Base-by-base conservation (phyloP, 2,888 invertebrate genomes). In the Xanthorhoe designata region DNA sequence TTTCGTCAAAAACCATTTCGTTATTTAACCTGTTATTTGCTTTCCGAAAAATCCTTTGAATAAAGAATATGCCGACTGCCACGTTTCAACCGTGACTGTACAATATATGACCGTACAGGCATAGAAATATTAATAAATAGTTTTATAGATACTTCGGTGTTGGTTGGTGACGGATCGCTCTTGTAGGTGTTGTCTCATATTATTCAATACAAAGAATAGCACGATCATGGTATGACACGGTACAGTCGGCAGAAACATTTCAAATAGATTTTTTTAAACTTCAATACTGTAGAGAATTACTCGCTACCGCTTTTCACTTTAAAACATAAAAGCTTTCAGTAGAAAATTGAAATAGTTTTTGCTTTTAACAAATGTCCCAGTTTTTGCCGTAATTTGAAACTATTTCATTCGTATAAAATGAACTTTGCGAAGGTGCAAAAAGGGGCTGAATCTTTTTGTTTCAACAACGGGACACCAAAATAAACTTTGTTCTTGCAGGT, bases 401-500 rank as follows among this genome's bases (percentile, higher is more conserved):
- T 32, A 47, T 45, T 50, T 50, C n/a, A 50, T 35, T 32, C 32
- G 24, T 49, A 32, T 35, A 5, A 50, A 50, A 35, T 47, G 10
- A 55, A 18, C 45, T 24, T 51, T 51, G 6, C 17, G 47, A 42
- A 38, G 13, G 13, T 9, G 18, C 49, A 50, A 9, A 18, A 18
- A 50, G 10, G 19, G 17, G 18, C 18, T 10, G 18, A 32, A 18
- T 13, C 38, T 2, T 13, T 42, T 13, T 13, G 38, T 38, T 38
- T 13, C 38, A 42, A 13, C 13, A 13, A 13, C 10, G 38, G 24
- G 38, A 42, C 13, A 10, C 13, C 38, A 42, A 50, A 50, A 4
- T 24, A 24, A 24, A 24, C 24, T 24, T 24, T 24, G 24, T 24
- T 24, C 2, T 45, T 60, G 19, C 81, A 97, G 98, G 81, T 98